A percentile compares a stretch with the other conserved stretches of the same genome.
phyloP scores from a whole-genome alignment of 2,113 vertebrate species.

The Empidonax traillii region DNA sequence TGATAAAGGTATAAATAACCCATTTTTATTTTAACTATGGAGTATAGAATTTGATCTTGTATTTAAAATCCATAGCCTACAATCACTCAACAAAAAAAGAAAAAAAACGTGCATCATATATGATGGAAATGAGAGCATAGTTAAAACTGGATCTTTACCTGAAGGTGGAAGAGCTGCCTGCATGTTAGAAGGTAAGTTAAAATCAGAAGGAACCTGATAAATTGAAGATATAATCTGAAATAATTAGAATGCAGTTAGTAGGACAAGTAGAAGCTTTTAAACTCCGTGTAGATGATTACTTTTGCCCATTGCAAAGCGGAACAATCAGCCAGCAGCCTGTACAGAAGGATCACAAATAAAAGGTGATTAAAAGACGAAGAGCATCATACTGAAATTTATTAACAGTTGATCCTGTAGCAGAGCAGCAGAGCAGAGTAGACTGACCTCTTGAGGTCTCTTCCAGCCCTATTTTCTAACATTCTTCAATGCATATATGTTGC shows the following conservation, averaged over 20 bases:
- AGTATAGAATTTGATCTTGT: background rate
- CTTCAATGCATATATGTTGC: background rate
- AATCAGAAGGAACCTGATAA: background rate
- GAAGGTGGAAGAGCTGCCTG: background rate
- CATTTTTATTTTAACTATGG: background rate
- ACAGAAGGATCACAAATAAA: background rate
- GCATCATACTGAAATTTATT: background rate
- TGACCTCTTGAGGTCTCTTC: slow-evolving; percentile 57
- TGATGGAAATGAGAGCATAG: background rate
- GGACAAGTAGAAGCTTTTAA: background rate
- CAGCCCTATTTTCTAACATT: background rate
- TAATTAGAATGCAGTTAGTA: background rate
- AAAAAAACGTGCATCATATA: rapidly evolving
- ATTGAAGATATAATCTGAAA: background rate
- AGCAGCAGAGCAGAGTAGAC: slow-evolving; percentile 17
- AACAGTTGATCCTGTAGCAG: background rate
- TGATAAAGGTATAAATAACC: background rate
- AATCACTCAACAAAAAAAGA: background rate
- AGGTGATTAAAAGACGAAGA: slow-evolving; percentile 44
- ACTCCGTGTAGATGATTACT: background rate
- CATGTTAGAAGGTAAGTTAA: background rate
- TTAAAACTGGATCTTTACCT: background rate
- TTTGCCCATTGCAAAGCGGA: background rate
- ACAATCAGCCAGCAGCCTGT: background rate
- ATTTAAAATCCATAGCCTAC: background rate